Percentiles rank a stretch among this genome's conserved stretches.
Evolutionary conservation across 2,113 vertebrate genomes (phyloP).

Genomic region (Gadus chalcogrammus): DNA sequence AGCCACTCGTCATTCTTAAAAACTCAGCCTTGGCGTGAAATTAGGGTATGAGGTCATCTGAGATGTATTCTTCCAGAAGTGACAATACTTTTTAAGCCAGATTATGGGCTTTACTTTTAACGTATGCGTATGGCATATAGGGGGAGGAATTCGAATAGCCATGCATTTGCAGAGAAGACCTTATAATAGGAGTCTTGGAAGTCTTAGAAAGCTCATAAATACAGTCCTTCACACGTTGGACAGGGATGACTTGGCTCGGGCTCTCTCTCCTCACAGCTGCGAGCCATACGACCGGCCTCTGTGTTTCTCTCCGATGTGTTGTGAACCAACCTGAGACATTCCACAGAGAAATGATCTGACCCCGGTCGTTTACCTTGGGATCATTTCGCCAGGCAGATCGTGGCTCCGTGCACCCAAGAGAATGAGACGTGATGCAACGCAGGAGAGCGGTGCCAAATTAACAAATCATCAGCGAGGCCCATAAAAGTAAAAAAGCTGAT

Average conservation of each 20-base stretch:
- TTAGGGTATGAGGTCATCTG: no score
- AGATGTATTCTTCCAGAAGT: no score
- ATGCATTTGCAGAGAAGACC: conserved; percentile 21
- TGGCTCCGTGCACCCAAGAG: conserved; percentile 41
- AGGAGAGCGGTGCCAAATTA: conserved; percentile 56
- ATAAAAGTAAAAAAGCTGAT: conserved; percentile 53
- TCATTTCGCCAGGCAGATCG: conserved; percentile 67
- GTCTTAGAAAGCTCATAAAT: conserved; percentile 44
- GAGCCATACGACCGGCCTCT: conserved; percentile 42
- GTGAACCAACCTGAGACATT: conserved; percentile 59
- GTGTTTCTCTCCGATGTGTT: conserved; percentile 52
- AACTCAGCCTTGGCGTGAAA: no score
- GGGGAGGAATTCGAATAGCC: no score
- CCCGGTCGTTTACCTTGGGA: conserved; percentile 65
- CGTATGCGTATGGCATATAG: no score
- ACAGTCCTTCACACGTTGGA: conserved; percentile 50
- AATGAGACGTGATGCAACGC: conserved; percentile 46
- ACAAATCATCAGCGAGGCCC: conserved; percentile 61
- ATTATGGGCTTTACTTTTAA: no score
- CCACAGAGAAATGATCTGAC: conserved; percentile 67
- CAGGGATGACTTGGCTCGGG: conserved; percentile 53
- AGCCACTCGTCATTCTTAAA: no score
- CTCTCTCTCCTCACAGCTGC: conserved; percentile 52
- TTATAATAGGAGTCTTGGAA: conserved; percentile 39
- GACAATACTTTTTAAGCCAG: no score